Conservation (phyloP, 2,888 invertebrate species). For the Sinodicranocentrus sp. region DNA sequence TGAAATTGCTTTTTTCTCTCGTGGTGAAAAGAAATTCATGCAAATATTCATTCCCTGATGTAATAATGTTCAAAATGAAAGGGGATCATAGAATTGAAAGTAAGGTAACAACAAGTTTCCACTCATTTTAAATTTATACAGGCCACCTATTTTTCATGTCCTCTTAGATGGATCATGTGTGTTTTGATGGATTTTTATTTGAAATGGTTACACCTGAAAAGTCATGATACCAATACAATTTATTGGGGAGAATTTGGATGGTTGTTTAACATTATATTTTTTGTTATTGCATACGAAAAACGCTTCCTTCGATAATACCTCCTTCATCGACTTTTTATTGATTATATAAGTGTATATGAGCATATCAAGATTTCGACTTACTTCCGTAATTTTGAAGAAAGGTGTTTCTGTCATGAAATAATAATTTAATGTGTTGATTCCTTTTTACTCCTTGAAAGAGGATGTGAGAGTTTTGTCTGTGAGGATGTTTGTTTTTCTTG, state of each 20-base stretch:
- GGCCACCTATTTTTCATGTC: conserved; percentile 63
- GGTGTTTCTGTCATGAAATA: no score
- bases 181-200: not conserved
- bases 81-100: conserved; percentile 10
- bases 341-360: not conserved
- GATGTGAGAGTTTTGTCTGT: no score
- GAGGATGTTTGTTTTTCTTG: no score
- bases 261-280: not conserved
- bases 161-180: not conserved
- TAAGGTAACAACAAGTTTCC: conserved; percentile 25
- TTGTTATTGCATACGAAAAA: no score
- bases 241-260: no score
- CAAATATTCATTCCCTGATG: not conserved
- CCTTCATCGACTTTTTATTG: conserved; percentile 3
- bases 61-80: not conserved
- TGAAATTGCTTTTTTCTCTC: conserved; percentile 23
- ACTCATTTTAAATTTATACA: conserved; percentile 55
- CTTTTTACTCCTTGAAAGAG: no score
- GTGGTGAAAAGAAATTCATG: not conserved
- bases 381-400: no score
- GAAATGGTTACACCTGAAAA: no score
- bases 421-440: no score
- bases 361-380: no score
- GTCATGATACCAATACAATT: no score
- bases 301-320: no score